phyloP scores from a whole-genome alignment of 2,888 invertebrate species.

The Stratiomys singularior region DNA sequence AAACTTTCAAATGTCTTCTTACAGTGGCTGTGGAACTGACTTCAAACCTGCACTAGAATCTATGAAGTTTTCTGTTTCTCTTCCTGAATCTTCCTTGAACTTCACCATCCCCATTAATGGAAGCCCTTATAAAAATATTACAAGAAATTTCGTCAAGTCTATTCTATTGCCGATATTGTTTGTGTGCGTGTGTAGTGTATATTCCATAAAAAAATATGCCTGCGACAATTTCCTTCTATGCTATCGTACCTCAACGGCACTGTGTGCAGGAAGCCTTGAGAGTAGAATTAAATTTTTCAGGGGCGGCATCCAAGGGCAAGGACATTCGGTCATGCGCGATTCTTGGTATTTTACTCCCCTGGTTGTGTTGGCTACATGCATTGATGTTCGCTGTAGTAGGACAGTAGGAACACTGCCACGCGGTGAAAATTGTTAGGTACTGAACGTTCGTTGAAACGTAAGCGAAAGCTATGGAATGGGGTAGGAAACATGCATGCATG shows the following conservation, averaged over 20 bases:
- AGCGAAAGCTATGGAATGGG: background rate
- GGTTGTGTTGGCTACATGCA: background rate
- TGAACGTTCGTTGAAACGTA: background rate
- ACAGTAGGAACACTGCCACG: conserved; percentile 34
- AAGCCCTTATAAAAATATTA: too few relatives aligned
- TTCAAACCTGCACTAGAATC: too few relatives aligned
- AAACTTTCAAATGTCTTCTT: too few relatives aligned
- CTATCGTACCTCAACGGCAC: background rate
- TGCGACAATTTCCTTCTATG: background rate
- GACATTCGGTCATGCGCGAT: conserved; percentile 63
- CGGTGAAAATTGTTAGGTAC: background rate
- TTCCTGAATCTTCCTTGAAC: too few relatives aligned
- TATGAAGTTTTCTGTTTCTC: too few relatives aligned
- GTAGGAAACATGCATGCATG: background rate
- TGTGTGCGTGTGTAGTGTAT: too few relatives aligned
- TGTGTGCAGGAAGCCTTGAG: conserved; percentile 21
- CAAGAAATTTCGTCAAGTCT: too few relatives aligned
- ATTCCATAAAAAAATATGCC: background rate
- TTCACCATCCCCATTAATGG: too few relatives aligned
- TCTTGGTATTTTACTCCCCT: background rate
- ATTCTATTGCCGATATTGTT: too few relatives aligned
- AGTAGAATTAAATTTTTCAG: conserved; percentile 44
- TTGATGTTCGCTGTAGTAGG: conserved; percentile 26
- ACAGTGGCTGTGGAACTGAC: too few relatives aligned
- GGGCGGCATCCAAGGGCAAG: conserved; percentile 63